phyloP scores from a whole-genome alignment of 2,797 vertebrate species.

The Anguilla pacifica region DNA sequence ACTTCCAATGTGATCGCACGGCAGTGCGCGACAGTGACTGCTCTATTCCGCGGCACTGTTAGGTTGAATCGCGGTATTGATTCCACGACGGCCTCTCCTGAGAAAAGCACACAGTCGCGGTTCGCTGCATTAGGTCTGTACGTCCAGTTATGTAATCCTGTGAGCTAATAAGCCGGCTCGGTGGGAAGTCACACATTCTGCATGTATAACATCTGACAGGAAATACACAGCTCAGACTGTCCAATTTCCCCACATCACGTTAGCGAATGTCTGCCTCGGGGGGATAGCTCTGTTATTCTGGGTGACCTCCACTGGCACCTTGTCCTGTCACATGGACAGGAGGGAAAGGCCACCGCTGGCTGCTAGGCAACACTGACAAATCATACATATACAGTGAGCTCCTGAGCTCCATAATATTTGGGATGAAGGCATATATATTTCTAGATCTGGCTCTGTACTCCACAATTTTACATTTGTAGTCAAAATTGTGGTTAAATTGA shows the following conservation, averaged over 20 bases:
- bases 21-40: background rate
- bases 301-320: constrained; percentile 24
- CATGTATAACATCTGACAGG: constrained; percentile 22
- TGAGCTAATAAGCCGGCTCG: constrained; percentile 33
- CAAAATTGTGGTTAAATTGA: too few species aligned
- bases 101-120: background rate
- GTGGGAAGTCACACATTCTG: constrained; percentile 6
- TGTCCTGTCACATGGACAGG: background rate
- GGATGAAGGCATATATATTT: too few species aligned
- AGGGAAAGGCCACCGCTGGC: background rate
- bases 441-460: too few species aligned
- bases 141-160: constrained; percentile 33
- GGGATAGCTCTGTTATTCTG: constrained; percentile 1
- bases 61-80: background rate
- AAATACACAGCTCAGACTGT: constrained; percentile 26
- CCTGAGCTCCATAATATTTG: too few species aligned
- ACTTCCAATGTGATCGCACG: background rate
- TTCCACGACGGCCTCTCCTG: background rate
- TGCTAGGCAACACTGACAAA: background rate
- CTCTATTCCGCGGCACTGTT: background rate
- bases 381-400: background rate
- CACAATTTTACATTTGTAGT: too few species aligned
- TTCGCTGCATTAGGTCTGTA: background rate
- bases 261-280: background rate
- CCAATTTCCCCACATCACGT: constrained; percentile 30